Evolutionary conservation across 2,888 invertebrate species (phyloP), one percentile per base, ranked within the genome.

Genomic region (Mechanitis messenoides): DNA sequence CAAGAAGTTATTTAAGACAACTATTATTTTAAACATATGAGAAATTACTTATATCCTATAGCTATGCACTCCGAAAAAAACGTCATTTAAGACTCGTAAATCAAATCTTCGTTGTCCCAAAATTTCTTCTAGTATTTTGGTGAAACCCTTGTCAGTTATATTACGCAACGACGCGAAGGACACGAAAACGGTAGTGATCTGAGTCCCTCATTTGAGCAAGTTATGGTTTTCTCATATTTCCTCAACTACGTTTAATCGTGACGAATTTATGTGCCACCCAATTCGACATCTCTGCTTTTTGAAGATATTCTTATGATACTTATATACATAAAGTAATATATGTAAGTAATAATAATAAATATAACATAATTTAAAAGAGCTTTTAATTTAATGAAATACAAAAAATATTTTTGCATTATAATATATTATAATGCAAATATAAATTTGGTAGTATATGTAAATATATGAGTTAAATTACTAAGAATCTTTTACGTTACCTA

Each of bases 71-170:
- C 11, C 2, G 50, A 9, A 50, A 11, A 3, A 31, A 50, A 31
- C 50, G 31, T 50, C 50, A 31, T 9, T 31, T 50, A 50, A 70
- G 73, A 74, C 76, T 82, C 81, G 83, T 86, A 86, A 87, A 86
- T 82, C 78, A 77, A 78, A 80, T 77, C 77, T 81, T 79, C 80
- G 71, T 71, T 76, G 71, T 81, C 83, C 79, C 81, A 72, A 77
- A 81, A 85, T 85, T 86, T 81, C 83, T 83, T 81, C 79, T 75
- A 86, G 85, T 85, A 85, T 85, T 85, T 83, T 76, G 76, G 53
- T 77, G 79, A 74, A 80, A 85, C 87, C 88, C 88, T 87, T 87
- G 85, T 87, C 87, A 86, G 81, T 85, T 82, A 83, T 83, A 85
- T 87, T 87, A 86, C 83, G 79, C 76, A 79, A 75, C 73, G 74